phyloP scores from a whole-genome alignment of 2,113 vertebrate genomes.

The Bothrops jararaca region DNA sequence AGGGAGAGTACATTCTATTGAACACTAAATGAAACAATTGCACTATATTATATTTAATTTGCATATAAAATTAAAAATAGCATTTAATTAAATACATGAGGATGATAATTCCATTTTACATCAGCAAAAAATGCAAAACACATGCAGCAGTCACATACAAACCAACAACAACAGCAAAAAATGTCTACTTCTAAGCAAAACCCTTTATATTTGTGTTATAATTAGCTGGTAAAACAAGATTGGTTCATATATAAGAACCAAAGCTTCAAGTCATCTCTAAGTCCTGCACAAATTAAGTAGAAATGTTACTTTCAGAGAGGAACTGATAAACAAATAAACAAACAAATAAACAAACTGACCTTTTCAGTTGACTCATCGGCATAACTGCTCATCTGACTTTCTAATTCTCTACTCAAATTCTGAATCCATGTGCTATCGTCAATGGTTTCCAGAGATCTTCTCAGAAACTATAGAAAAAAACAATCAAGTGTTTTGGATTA shows the following conservation, averaged over 20 bases:
- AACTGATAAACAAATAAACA: background rate
- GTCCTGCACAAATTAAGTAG: background rate
- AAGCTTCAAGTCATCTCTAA: background rate
- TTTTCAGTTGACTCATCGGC: background rate
- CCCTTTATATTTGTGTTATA: background rate
- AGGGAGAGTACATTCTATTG: background rate
- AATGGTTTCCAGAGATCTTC: constrained; percentile 23
- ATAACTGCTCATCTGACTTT: constrained; percentile 11
- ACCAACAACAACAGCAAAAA: background rate
- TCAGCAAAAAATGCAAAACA: background rate
- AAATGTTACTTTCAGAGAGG: background rate
- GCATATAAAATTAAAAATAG: background rate
- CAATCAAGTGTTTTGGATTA: background rate
- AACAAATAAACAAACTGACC: background rate
- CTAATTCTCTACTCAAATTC: constrained; percentile 14
- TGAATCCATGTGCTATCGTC: constrained; percentile 5
- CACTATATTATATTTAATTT: background rate
- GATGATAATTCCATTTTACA: background rate
- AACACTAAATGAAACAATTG: background rate
- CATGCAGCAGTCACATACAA: background rate
- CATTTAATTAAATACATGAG: background rate
- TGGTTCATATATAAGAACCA: background rate
- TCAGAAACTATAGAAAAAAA: background rate
- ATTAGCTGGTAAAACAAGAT: background rate
- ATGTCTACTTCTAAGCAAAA: background rate